Base-by-base conservation (phyloP, 2,888 invertebrate species). In the Volucella bombylans region DNA sequence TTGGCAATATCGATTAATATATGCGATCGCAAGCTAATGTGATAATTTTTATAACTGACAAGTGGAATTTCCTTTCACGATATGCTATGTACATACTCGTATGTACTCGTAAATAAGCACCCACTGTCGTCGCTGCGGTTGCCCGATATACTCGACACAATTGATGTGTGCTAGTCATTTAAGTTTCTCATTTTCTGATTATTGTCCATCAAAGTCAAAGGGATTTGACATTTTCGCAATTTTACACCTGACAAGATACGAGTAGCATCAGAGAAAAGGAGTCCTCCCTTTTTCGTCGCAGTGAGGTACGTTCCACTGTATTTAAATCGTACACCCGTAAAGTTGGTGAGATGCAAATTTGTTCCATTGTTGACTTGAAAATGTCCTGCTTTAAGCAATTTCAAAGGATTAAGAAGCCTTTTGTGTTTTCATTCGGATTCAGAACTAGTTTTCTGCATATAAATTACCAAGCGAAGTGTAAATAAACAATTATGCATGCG, bases 401-500 rank as follows among this genome's bases (percentile, higher is more conserved):
- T 64, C 49, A 14, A 31, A 64, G 10, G 38, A 50, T 14, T 39
- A 67, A 41, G 55, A 23, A 55, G 54, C 54, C 54, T 31, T 31
- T 31, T 31, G 31, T 41, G 10, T 59, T 41, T 45, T 50, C 52
- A 31, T 31, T 6, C 18, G 6, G 10, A 31, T 50, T 62, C 43
- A 10, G n/a, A 65, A 54, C 77, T 49, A 59, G 78, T 78, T 77
- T 71, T 68, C 55, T 80, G 59, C 65, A 71, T 31, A 31, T 82
- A 45, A 31, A 67, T 78, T 73, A 78, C 62, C 65, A 61, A 61
- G 39, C 49, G 43, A 77, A 72, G 67, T 72, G 72, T 72, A 82
- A 78, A 82, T 73, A 79, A 82, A 78, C 82, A 78, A 78, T 82
- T 78, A 82, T 78, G 55, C 71, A 77, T 61, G 52, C 71, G 45